Conservation (phyloP, 2,888 invertebrate genomes). For the Taenaris catops region DNA sequence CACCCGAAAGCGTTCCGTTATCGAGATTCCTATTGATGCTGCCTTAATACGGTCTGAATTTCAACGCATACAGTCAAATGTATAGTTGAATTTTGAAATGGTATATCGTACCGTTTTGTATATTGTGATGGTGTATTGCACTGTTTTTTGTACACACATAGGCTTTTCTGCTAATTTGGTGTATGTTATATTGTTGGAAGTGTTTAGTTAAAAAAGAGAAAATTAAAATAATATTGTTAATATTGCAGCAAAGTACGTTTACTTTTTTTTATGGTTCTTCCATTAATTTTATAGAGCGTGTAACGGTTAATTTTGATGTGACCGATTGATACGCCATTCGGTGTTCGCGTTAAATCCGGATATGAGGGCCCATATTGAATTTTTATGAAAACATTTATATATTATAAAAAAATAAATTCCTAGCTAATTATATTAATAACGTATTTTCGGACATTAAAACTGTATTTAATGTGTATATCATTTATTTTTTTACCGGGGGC, state of each 20-base stretch:
- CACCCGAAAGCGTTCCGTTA: conserved; percentile 20
- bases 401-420: conserved; percentile 30
- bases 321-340: conserved; percentile 21
- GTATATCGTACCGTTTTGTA: conserved; percentile 11
- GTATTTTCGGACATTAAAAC: conserved; percentile 44
- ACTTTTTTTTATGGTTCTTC: conserved; percentile 64
- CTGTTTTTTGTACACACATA: conserved; percentile 23
- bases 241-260: conserved; percentile 47
- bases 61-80: conserved; percentile 9
- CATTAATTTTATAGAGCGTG: conserved; percentile 49
- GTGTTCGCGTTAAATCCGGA: conserved; percentile 36
- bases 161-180: conserved; percentile 49
- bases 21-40: conserved; percentile 30
- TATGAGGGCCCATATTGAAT: conserved; percentile 45
- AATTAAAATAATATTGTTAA: conserved; percentile 18
- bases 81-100: too few relatives aligned
- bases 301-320: conserved; percentile 32
- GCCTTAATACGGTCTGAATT: conserved; percentile 22
- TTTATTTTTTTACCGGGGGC: conserved; percentile 33
- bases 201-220: conserved; percentile 17
- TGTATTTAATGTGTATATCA: conserved; percentile 31
- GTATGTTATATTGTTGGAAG: conserved; percentile 33
- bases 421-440: conserved; percentile 34
- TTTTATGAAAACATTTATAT: conserved; percentile 33
- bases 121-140: conserved; percentile 5